These are phyloP conservation scores for Struthio camelus DNA, from an alignment of 2,113 vertebrate species.

Conservation along the genomic window DNA sequence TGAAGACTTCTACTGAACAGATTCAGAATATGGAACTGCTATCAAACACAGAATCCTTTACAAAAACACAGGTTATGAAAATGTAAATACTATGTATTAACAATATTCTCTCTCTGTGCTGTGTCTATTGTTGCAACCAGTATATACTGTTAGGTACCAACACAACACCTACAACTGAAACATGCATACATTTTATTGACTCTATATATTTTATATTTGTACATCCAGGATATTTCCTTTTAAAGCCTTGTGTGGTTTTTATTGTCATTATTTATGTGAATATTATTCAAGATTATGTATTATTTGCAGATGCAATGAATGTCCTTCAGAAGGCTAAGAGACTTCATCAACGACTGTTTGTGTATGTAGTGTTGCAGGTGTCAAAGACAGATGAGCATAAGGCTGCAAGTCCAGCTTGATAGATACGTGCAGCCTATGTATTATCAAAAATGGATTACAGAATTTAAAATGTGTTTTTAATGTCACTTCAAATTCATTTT, in stretches of 20 bases:
- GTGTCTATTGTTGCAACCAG: neutral
- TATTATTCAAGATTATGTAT: neutral
- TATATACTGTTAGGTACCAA: neutral
- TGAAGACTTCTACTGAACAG: neutral
- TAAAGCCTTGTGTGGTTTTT: neutral
- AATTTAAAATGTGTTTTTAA: conserved; percentile 56
- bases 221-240: neutral
- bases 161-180: neutral
- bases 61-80: neutral
- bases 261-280: neutral
- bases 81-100: neutral
- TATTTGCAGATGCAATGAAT: neutral
- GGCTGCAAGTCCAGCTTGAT: conserved; percentile 3
- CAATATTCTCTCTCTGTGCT: neutral
- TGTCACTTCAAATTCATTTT: conserved; percentile 47
- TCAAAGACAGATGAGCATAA: neutral
- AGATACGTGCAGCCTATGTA: neutral
- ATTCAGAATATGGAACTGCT: neutral
- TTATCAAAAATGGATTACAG: conserved; percentile 48
- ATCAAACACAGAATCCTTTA: neutral
- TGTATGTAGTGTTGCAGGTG: neutral
- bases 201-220: neutral
- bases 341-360: neutral
- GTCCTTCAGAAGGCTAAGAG: neutral
- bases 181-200: neutral